Evolutionary conservation across 2,797 vertebrate species (phyloP), one percentile per base, ranked within the genome.

Genomic region (Lycodopsis pacificus): DNA sequence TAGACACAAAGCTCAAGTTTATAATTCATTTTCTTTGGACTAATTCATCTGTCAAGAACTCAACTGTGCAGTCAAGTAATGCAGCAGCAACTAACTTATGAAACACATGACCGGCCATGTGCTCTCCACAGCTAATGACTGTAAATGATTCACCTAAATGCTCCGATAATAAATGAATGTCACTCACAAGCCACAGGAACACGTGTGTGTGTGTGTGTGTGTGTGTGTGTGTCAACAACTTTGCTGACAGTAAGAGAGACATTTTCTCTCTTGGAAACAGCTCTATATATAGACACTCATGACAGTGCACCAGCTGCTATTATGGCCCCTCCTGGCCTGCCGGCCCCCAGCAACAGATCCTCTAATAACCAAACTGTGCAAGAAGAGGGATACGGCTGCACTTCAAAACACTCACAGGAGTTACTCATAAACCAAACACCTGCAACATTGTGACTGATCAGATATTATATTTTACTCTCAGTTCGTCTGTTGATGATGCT

Each of bases 301-400:
- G 81, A 84, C 70, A 1, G 81, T 81, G 82, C 90, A 90, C 89
- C 90, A 90, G 89, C 93, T 92, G 91, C 93, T 94, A 89, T 92
- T 93, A 83, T 82, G 57, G 80, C 83, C 83, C 65, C 56, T 76
- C 15, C 67, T 82, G 81, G 81, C 71, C 79, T 1, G 34, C 40
- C 3, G 2, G 64, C 71, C 89, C 93, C 84, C 91, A 92, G 95
- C 94, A 94, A 95, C 94, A 93, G 88, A 83, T 76, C 75, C 86
- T n/a, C 82, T 91, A 91, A 93, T 93, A 95, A 90, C 84, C 71
- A 61, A 42, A 14, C 44, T 57, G 71, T n/a, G 73, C 57, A 40
- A 17, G 12, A 64, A 38, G 54, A 62, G 64, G 25, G 34, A 59
- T 54, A 62, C 10, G 65, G 49, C 34, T 73, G n/a, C 57, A 77